Evolutionary conservation across 30 jellyfish, hydroid and myxozoan species (phyloP).

Genomic region (Cassiopea xamachana): DNA sequence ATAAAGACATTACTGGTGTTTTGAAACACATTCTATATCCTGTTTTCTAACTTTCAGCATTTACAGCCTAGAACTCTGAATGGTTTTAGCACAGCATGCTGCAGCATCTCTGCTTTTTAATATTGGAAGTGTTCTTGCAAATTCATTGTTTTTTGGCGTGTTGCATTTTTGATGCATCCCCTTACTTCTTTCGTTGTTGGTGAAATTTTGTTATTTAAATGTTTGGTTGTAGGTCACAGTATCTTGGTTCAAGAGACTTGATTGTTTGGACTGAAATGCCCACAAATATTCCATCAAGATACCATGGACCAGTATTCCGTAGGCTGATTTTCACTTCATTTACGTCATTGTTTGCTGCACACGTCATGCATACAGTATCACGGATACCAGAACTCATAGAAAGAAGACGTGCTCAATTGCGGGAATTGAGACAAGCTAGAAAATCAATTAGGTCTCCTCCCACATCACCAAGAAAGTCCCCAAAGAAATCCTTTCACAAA

Average conservation of each 20-base stretch:
- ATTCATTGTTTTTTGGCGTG: no score
- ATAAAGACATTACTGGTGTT: no score
- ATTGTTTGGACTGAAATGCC: slow-evolving; percentile 54
- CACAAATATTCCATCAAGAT: slow-evolving; percentile 26
- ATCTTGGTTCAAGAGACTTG: slow-evolving; percentile 38
- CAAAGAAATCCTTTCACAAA: slow-evolving; percentile 53
- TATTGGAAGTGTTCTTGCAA: no score
- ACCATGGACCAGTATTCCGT: slow-evolving; percentile 8
- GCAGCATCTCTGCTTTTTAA: no score
- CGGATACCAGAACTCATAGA: slow-evolving; percentile 75
- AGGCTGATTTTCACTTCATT: slow-evolving; percentile 52
- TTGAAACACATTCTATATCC: no score
- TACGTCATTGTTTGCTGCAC: slow-evolving; percentile 66
- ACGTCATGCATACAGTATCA: slow-evolving; percentile 66
- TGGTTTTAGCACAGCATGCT: no score
- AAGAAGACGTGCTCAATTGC: slow-evolving; percentile 65
- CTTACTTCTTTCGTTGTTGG: not conserved
- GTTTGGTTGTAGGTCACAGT: not conserved
- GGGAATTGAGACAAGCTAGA: slow-evolving; percentile 40
- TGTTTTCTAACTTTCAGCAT: no score
- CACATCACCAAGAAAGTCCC: slow-evolving; percentile 70
- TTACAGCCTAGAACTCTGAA: no score
- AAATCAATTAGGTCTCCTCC: slow-evolving; percentile 56
- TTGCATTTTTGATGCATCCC: no score
- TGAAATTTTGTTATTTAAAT: not conserved